Conservation (phyloP, 2,113 vertebrate genomes). For the Glaucomys volans region DNA sequence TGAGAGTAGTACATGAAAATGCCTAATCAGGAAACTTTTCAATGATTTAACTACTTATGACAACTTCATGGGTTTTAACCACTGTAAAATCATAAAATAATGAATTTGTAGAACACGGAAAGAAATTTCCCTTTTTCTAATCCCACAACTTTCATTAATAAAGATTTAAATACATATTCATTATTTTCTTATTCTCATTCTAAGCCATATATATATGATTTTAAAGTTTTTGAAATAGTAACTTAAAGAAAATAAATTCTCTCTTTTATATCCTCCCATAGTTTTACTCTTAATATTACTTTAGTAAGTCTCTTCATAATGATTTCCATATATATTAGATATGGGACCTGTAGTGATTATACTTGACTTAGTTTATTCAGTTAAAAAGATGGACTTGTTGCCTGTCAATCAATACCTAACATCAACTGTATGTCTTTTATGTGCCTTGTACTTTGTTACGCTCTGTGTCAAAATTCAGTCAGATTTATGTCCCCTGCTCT, state of each 20-base stretch:
- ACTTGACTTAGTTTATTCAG: neutral
- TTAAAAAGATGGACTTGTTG: neutral
- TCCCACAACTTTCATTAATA: neutral
- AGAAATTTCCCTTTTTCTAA: neutral
- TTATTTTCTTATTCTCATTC: neutral
- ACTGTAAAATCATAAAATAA: neutral
- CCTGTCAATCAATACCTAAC: neutral
- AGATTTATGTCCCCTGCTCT: neutral
- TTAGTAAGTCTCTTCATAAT: neutral
- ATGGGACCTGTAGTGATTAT: neutral
- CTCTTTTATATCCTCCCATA: neutral
- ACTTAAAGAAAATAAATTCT: neutral
- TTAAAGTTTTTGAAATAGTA: slow-evolving; percentile 8
- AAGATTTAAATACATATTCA: neutral
- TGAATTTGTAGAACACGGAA: neutral
- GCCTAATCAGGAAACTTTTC: neutral
- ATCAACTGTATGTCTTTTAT: neutral
- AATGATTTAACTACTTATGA: neutral
- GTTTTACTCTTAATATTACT: neutral
- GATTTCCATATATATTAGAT: neutral
- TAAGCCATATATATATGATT: neutral
- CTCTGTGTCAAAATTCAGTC: neutral
- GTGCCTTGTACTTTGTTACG: neutral
- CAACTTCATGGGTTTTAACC: neutral
- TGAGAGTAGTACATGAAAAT: neutral